Evolutionary conservation across 2,888 invertebrate species (phyloP), one percentile per base, ranked within the genome.

Genomic region (Leistus spinibarbis): DNA sequence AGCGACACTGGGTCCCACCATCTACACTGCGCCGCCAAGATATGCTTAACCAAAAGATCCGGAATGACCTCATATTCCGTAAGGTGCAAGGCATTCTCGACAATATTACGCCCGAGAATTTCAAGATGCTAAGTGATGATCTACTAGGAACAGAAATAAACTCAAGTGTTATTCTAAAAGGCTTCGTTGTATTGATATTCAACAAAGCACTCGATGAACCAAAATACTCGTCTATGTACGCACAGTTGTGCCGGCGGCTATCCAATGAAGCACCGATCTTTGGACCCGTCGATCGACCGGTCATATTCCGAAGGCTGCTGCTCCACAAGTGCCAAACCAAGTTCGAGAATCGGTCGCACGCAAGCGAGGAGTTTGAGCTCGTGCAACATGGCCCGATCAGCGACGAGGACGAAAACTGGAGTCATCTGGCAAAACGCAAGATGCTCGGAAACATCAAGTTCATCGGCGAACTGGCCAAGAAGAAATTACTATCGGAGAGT

Each of bases 191-290:
- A 81, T 90, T 98, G 90, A 98, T 98, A 88, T 98, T 98, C 88
- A 97, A 98, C 88, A 98, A 99, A 91, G 98, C 98, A 86, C 93
- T 98, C 87, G 98, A 98, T 92, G 98, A 99, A 91, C 98, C 98
- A 83, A 98, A 98, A 90, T 99, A 98, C 92, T 98, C 98, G 94
- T 97, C 96, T 91, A 96, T 98, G 96, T 98, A 98, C 89, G 98
- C 98, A 88, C 96, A 97, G 91, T 92, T 99, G 90, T 99, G 98
- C 92, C 96, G 96, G 88, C 93, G 97, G 89, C 91, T 99, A 88
- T 95, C 96, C 88, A 96, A 97, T 90, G 96, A 97, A 91, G 96
- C 97, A 83, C 96, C 97, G 82, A 97, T 96, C 89, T 94, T 95
- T 88, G 96, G 96, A 87, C 90, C 92, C 81, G 87, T 88, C 81